These are phyloP conservation scores for Ellobius talpinus DNA, from an alignment of 2,113 vertebrate species.

Conservation along the genomic window DNA sequence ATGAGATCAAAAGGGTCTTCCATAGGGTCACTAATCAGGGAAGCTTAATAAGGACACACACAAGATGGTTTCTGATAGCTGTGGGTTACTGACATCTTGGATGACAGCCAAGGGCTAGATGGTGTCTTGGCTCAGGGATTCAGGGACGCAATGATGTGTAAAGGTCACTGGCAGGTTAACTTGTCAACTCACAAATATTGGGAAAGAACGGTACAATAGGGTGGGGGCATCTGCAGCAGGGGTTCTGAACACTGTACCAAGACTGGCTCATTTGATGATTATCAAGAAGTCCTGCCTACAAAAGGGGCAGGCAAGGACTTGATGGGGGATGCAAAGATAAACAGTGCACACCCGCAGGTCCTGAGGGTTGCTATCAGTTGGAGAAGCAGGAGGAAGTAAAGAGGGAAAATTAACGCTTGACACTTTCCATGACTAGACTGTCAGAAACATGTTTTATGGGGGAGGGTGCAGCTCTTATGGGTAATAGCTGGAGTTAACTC, in stretches of 20 bases:
- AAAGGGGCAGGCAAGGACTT: not conserved
- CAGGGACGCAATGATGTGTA: not conserved
- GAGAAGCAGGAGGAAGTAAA: not conserved
- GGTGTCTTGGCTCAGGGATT: not conserved
- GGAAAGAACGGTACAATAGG: not conserved
- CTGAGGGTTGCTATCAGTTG: not conserved
- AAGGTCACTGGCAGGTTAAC: not conserved
- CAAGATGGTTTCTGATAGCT: not conserved
- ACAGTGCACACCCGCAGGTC: not conserved
- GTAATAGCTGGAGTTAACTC: not conserved
- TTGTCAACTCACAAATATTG: not conserved
- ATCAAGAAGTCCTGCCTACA: not conserved
- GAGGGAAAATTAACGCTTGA: not conserved
- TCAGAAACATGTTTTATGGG: not conserved
- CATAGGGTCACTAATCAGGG: not conserved
- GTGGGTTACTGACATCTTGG: not conserved
- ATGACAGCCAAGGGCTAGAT: not conserved
- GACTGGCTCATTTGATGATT: not conserved
- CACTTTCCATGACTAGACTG: not conserved
- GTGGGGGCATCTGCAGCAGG: rapidly evolving
- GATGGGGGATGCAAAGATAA: not conserved
- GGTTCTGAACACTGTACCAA: not conserved
- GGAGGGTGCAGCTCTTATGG: not conserved
- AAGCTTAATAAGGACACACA: not conserved
- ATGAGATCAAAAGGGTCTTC: not conserved